These are phyloP conservation scores for Columba livia DNA, from an alignment of 2,113 vertebrate species.

Conservation along the genomic window DNA sequence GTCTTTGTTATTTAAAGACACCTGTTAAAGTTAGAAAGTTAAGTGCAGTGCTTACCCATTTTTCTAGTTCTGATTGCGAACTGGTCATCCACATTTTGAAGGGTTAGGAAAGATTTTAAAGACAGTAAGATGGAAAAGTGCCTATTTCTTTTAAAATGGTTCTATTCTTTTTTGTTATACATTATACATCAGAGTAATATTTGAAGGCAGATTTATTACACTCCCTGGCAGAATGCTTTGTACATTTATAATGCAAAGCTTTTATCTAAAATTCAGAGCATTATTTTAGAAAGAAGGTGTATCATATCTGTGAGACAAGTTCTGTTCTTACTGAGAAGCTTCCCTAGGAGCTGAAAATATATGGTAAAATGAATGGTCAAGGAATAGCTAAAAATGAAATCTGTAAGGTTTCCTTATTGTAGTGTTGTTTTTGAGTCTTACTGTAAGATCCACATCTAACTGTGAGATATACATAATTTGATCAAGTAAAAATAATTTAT, in stretches of 20 bases:
- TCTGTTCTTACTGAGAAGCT: neutral
- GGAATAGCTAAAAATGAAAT: neutral
- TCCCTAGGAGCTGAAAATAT: neutral
- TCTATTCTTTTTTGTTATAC: constrained; percentile 68
- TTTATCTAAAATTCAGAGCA: constrained; percentile 74
- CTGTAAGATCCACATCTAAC: neutral
- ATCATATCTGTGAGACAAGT: constrained; percentile 23
- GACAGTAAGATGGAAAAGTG: neutral
- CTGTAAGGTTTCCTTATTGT: neutral
- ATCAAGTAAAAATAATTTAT: neutral
- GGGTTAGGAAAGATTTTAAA: constrained; percentile 41
- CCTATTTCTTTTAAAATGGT: constrained; percentile 57
- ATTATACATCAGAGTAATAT: constrained; percentile 73
- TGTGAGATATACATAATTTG: neutral
- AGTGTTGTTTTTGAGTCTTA: neutral
- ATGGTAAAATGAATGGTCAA: neutral
- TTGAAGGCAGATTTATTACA: constrained; percentile 73
- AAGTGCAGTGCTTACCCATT: constrained; percentile 6
- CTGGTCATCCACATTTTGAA: constrained; percentile 10
- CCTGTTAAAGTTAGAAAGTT: constrained; percentile 26
- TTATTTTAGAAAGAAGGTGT: constrained; percentile 70
- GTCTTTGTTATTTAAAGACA: constrained; percentile 25
- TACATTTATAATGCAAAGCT: constrained; percentile 77
- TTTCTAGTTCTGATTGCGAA: constrained; percentile 20
- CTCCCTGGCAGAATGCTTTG: constrained; percentile 66